Evolutionary conservation across 2,113 vertebrate genomes (phyloP).

Genomic region (Monopterus albus): DNA sequence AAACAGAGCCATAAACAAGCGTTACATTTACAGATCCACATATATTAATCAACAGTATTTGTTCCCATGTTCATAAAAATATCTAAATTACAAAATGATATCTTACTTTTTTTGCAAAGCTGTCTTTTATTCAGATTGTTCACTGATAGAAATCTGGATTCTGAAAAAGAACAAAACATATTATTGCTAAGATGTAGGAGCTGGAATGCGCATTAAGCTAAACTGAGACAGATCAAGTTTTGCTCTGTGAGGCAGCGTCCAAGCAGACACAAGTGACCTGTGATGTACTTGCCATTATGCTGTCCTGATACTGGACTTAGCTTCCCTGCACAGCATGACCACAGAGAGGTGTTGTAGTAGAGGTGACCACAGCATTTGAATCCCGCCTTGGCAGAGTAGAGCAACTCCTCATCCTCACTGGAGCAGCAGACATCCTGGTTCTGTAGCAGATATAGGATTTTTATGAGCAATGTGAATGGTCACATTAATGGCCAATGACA

Average conservation of each 20-base stretch:
- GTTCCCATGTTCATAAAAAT: not conserved
- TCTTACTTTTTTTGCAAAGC: conserved; percentile 38
- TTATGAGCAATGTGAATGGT: too few relatives aligned
- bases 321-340: conserved; percentile 38
- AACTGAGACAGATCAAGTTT: not conserved
- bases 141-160: not conserved
- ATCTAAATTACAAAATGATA: not conserved
- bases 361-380: conserved; percentile 56
- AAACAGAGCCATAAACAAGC: conserved; percentile 5
- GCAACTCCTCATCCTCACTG: conserved; percentile 4
- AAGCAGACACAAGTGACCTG: conserved; percentile 3
- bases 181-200: not conserved
- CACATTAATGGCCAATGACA: too few relatives aligned
- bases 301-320: not conserved
- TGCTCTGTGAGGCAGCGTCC: not conserved
- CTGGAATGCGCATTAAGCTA: not conserved
- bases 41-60: not conserved
- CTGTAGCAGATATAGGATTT: not conserved
- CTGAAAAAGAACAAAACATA: conserved; percentile 27
- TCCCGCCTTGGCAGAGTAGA: conserved; percentile 2
- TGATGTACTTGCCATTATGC: rapidly evolving
- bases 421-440: conserved; percentile 51
- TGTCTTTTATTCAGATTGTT: not conserved
- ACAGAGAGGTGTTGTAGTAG: conserved; percentile 56
- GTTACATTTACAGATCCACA: not conserved